Percentiles rank a stretch among this genome's conserved stretches.
Conservation (phyloP, 2,113 vertebrate genomes). For the Proteles cristata region DNA sequence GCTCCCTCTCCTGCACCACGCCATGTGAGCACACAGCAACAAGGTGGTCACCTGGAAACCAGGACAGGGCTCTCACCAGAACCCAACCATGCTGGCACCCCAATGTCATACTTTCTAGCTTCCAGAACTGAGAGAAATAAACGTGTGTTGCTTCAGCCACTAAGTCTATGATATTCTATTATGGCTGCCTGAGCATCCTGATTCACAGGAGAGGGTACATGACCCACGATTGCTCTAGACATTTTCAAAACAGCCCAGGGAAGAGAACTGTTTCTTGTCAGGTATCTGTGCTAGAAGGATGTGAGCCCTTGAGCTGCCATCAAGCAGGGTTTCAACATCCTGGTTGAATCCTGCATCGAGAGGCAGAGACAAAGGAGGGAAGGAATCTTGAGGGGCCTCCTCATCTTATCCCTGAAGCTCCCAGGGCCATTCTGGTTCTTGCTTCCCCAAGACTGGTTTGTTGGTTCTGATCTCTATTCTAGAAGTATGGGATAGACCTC, state of each 20-base stretch:
- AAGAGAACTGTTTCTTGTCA: background rate
- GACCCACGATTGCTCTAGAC: background rate
- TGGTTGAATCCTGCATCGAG: background rate
- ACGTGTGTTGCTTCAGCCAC: background rate
- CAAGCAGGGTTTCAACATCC: background rate
- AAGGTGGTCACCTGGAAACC: background rate
- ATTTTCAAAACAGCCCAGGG: background rate
- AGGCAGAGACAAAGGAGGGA: background rate
- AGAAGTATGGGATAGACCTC: background rate
- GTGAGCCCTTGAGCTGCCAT: background rate
- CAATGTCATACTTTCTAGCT: background rate
- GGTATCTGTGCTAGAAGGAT: background rate
- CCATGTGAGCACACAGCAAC: background rate
- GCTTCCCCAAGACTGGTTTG: background rate
- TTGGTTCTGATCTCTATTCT: background rate
- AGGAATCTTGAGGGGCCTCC: background rate
- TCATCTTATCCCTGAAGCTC: background rate
- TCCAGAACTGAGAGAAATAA: background rate
- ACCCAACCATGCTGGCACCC: background rate
- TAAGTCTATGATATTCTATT: background rate
- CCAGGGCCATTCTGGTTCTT: background rate
- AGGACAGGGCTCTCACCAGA: background rate
- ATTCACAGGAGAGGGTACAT: background rate
- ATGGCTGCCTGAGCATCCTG: background rate
- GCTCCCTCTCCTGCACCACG: background rate